Conservation (phyloP, 2,113 vertebrate genomes). For the Odocoileus hemionus region DNA sequence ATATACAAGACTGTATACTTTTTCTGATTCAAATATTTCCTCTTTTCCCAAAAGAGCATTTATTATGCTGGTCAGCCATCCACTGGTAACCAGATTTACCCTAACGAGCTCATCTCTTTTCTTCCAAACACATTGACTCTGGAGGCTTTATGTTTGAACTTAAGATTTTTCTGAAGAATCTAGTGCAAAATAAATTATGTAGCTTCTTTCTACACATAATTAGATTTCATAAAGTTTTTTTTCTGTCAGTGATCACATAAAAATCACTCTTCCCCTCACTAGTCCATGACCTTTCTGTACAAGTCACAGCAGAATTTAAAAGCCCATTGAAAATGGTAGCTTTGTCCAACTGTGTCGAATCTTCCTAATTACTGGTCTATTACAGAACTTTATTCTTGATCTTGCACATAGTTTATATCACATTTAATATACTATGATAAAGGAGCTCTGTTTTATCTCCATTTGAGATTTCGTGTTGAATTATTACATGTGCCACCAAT, state of each 20-base stretch:
- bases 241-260: not conserved
- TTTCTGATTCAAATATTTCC: slow-evolving; percentile 40
- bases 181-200: slow-evolving; percentile 52
- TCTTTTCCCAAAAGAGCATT: slow-evolving; percentile 3
- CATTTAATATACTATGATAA: not conserved
- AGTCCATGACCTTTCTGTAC: slow-evolving; percentile 48
- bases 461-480: slow-evolving; percentile 14
- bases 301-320: slow-evolving; percentile 53
- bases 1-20: not conserved
- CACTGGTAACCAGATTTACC: slow-evolving; percentile 3
- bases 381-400: slow-evolving; percentile 66
- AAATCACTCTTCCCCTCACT: slow-evolving; percentile 54
- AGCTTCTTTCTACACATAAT: slow-evolving; percentile 19
- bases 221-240: slow-evolving; percentile 38
- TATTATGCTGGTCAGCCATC: not conserved
- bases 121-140: not conserved
- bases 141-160: slow-evolving; percentile 51
- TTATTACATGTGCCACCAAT: not conserved
- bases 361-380: slow-evolving; percentile 58
- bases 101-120: slow-evolving; percentile 48
- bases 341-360: slow-evolving; percentile 36
- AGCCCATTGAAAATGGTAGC: slow-evolving; percentile 49
- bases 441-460: not conserved
- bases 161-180: slow-evolving; percentile 49
- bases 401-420: slow-evolving; percentile 37